Evolutionary conservation across 2,797 vertebrate species (phyloP).

Genomic region (Micropoecilia bifurca): DNA sequence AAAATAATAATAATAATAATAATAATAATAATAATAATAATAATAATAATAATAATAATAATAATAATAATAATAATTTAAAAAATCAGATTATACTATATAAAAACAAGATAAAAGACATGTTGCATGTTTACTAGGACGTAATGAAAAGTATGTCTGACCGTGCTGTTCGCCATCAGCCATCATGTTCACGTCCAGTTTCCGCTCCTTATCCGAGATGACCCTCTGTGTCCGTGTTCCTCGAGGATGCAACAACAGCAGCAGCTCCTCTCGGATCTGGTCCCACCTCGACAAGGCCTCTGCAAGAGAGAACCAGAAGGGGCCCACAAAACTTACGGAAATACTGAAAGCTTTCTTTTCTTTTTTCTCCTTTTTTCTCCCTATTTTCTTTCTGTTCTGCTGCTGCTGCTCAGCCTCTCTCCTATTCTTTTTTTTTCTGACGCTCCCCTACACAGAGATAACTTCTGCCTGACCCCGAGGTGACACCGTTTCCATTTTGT

Average conservation of each 20-base stretch:
- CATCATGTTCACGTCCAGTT: conserved; percentile 56
- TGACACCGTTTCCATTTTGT: conserved; percentile 98
- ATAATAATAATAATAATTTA: neutral
- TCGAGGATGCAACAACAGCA: conserved; percentile 33
- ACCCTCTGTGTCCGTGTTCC: conserved; percentile 55
- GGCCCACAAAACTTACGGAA: conserved; percentile 74
- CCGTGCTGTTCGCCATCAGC: conserved; percentile 54
- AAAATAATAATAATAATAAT: neutral
- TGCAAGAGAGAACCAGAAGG: conserved; percentile 68
- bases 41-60: neutral
- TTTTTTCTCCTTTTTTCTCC: conserved; percentile 35
- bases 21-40: neutral
- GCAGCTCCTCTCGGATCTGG: conserved; percentile 59
- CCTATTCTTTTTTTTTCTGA: conserved; percentile 53
- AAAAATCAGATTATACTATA: neutral
- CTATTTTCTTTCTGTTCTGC: conserved; percentile 6
- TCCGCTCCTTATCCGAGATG: conserved; percentile 55
- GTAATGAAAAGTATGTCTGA: conserved; percentile 49
- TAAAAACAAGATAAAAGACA: neutral
- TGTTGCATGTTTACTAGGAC: neutral
- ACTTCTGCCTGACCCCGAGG: conserved; percentile 96
- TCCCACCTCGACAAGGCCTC: conserved; percentile 71
- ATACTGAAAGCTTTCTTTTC: conserved; percentile 77
- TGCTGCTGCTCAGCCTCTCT: conserved; percentile 20
- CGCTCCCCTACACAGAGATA: conserved; percentile 81